Percentiles rank a stretch among this genome's conserved stretches.
Evolutionary conservation across 1,140 invertebrate genomes (phyloP).

Genomic region (Drosophila erecta): DNA sequence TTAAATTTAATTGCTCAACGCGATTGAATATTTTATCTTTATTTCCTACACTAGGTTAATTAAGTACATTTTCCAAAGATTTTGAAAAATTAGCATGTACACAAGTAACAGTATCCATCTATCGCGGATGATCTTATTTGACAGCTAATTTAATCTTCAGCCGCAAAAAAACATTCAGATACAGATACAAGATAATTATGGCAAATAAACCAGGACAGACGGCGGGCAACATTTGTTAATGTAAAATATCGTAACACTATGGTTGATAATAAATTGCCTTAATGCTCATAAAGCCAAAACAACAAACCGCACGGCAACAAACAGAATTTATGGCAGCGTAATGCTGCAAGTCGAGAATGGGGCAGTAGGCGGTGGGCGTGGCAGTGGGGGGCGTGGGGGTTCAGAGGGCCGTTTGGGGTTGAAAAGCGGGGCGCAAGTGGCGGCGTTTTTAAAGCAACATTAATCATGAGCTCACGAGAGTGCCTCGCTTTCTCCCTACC

Average conservation of each 20-base stretch:
- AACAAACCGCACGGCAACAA: slow-evolving; percentile 61
- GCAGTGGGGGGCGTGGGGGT: neutral
- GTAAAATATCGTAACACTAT: slow-evolving; percentile 74
- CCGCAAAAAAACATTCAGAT: slow-evolving; percentile 12
- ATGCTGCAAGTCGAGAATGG: slow-evolving; percentile 32
- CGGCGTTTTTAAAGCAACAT: slow-evolving; percentile 73
- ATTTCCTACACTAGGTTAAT: too few relatives aligned
- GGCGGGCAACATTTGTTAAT: slow-evolving; percentile 64
- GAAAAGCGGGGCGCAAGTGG: slow-evolving; percentile 66
- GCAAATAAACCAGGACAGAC: slow-evolving; percentile 27
- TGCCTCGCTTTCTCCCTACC: slow-evolving; percentile 29
- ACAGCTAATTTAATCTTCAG: neutral
- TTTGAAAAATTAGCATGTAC: too few relatives aligned
- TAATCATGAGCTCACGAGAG: slow-evolving; percentile 72
- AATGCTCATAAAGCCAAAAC: slow-evolving; percentile 63
- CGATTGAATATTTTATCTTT: neutral
- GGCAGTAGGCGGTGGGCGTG: neutral
- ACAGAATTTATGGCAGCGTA: slow-evolving; percentile 66
- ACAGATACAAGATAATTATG: slow-evolving; percentile 46
- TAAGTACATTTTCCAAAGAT: too few relatives aligned
- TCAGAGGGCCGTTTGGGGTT: slow-evolving; percentile 23
- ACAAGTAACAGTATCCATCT: neutral
- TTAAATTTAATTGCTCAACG: slow-evolving; percentile 15
- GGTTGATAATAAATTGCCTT: slow-evolving; percentile 71
- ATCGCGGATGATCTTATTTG: slow-evolving; percentile 15